Conservation (phyloP, 2,797 vertebrate species). For the Telmatherina bonti region DNA sequence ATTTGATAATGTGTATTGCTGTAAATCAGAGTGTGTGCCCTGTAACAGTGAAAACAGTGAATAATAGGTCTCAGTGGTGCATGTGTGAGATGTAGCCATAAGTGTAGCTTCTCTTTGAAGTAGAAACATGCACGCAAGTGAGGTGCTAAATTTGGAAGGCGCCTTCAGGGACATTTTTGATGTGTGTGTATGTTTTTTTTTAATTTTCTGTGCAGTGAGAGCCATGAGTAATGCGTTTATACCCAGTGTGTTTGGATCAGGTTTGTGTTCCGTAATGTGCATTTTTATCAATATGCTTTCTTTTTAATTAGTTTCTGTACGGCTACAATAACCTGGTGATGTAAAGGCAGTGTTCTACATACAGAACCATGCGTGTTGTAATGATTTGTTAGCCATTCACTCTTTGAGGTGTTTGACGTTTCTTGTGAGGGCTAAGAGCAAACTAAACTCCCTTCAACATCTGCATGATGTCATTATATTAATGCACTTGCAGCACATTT, state of each 20-base stretch:
- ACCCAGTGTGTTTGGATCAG: slow-evolving; percentile 22
- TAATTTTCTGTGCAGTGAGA: slow-evolving; percentile 48
- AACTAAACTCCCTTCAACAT: neutral
- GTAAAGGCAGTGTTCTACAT: neutral
- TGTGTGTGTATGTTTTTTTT: slow-evolving; percentile 51
- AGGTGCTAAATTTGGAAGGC: slow-evolving; percentile 76
- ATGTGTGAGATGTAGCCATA: slow-evolving; percentile 68
- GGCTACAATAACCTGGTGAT: slow-evolving; percentile 16
- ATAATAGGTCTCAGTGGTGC: slow-evolving; percentile 58
- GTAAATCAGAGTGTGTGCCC: slow-evolving; percentile 44
- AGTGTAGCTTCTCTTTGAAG: slow-evolving; percentile 76
- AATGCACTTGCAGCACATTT: neutral
- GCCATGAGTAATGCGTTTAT: slow-evolving; percentile 44
- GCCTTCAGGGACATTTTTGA: slow-evolving; percentile 70
- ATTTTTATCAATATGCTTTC: neutral
- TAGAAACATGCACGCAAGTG: slow-evolving; percentile 67
- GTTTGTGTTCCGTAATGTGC: slow-evolving; percentile 21
- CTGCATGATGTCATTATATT: neutral
- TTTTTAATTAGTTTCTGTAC: slow-evolving; percentile 14
- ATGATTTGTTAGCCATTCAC: neutral
- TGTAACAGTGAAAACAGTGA: slow-evolving; percentile 41
- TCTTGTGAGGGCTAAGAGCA: neutral
- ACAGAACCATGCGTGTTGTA: neutral
- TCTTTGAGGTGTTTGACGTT: neutral
- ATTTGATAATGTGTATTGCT: slow-evolving; percentile 47